phyloP scores from a whole-genome alignment of 2,888 invertebrate species.

The Pollenia labialis region DNA sequence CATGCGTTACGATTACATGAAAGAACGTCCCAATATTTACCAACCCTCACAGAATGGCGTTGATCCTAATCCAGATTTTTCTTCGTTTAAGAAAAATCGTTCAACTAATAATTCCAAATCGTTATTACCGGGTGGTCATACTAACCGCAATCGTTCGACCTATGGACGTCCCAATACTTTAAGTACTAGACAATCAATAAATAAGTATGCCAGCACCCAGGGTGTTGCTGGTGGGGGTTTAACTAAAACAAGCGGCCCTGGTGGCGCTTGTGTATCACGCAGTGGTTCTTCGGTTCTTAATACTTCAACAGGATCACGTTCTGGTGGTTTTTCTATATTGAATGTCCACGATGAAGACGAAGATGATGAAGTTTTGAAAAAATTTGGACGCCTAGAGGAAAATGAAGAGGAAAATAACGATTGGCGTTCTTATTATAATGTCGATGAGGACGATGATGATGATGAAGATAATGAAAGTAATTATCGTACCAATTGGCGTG shows the following conservation, averaged over 20 bases:
- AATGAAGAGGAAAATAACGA: conserved; percentile 74
- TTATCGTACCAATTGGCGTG: conserved; percentile 68
- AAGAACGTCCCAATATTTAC: conserved; percentile 87
- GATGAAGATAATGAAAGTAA: conserved; percentile 51
- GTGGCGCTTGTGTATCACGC: conserved; percentile 73
- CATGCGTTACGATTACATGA: conserved; percentile 92
- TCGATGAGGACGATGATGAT: conserved; percentile 54
- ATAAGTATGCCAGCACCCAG: conserved; percentile 65
- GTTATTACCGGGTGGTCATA: conserved; percentile 37
- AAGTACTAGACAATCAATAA: conserved; percentile 72
- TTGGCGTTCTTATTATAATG: conserved; percentile 49
- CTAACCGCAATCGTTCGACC: conserved; percentile 69
- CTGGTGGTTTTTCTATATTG: conserved; percentile 78
- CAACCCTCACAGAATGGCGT: conserved; percentile 81
- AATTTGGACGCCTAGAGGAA: conserved; percentile 78
- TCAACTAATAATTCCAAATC: conserved; percentile 71
- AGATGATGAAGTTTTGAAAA: conserved; percentile 78
- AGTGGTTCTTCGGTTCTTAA: conserved; percentile 78
- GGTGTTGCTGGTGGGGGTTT: neutral
- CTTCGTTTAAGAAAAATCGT: conserved; percentile 72
- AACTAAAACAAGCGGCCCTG: conserved; percentile 26
- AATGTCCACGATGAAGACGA: conserved; percentile 80
- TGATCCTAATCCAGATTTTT: conserved; percentile 62
- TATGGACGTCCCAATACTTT: conserved; percentile 76
- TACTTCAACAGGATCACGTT: conserved; percentile 65